These are phyloP conservation scores for Diabrotica undecimpunctata DNA, from an alignment of 1,140 invertebrate species.

Conservation along the genomic window DNA sequence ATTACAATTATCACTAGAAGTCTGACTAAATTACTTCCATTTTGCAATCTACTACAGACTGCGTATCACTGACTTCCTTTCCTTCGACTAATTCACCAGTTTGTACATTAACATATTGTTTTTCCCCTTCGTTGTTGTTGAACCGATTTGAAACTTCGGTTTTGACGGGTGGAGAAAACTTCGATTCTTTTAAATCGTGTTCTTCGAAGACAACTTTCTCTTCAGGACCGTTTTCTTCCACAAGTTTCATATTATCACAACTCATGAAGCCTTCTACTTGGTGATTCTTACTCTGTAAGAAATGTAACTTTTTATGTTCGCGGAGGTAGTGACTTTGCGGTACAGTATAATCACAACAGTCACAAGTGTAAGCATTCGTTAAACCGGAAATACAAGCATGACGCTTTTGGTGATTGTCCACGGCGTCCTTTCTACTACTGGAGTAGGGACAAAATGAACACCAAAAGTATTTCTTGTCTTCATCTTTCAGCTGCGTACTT, in stretches of 20 bases:
- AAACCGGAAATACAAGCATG: conserved; percentile 59
- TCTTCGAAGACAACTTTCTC: conserved; percentile 47
- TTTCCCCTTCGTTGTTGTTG: conserved; percentile 49
- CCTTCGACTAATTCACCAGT: conserved; percentile 50
- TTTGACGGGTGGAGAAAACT: conserved; percentile 33
- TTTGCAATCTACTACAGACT: conserved; percentile 11
- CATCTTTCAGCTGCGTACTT: conserved; percentile 39
- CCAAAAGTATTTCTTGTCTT: conserved; percentile 53
- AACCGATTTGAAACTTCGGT: conserved; percentile 33
- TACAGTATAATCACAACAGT: conserved; percentile 80
- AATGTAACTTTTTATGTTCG: conserved; percentile 80
- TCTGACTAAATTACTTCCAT: conserved; percentile 42
- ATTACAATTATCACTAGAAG: conserved; percentile 44
- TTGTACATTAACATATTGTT: conserved; percentile 54
- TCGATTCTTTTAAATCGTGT: conserved; percentile 38
- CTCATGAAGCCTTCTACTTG: conserved; percentile 62
- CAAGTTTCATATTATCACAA: conserved; percentile 51
- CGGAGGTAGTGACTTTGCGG: conserved; percentile 71
- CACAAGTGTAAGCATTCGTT: conserved; percentile 63
- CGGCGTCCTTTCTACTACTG: conserved; percentile 65
- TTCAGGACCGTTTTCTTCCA: conserved; percentile 37
- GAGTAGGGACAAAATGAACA: conserved; percentile 79
- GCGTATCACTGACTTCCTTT: conserved; percentile 27
- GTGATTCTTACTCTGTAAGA: conserved; percentile 54
- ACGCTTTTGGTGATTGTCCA: conserved; percentile 71